phyloP scores from a whole-genome alignment of 2,888 invertebrate species.

The Troides helena region DNA sequence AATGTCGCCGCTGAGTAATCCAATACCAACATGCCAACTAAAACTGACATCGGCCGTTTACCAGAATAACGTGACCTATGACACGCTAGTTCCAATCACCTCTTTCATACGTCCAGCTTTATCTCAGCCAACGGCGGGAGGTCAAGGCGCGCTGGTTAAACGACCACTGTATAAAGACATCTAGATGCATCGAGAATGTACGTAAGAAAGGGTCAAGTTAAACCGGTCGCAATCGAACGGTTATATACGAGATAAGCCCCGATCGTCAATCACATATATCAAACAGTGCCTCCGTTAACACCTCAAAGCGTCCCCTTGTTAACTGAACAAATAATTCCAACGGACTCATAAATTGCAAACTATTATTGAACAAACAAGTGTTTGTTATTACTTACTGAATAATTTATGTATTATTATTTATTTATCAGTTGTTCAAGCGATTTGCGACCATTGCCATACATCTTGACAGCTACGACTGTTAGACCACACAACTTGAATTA shows the following conservation, averaged over 20 bases:
- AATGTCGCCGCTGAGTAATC: conserved; percentile 29
- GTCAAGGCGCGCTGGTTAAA: conserved; percentile 27
- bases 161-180: conserved; percentile 19
- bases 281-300: conserved; percentile 35
- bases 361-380: conserved; percentile 44
- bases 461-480: conserved; percentile 30
- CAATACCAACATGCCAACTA: conserved; percentile 31
- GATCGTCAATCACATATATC: conserved; percentile 36
- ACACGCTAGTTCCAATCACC: conserved; percentile 29
- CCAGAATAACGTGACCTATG: conserved; percentile 35
- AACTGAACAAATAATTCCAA: conserved; percentile 36
- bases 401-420: conserved; percentile 42
- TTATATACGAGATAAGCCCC: conserved; percentile 32
- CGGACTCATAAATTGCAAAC: conserved; percentile 33
- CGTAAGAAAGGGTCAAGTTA: not conserved
- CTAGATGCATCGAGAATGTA: not conserved
- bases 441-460: conserved; percentile 19
- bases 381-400: conserved; percentile 49
- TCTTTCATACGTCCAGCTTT: conserved; percentile 21
- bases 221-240: conserved; percentile 17
- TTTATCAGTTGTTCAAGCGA: conserved; percentile 18
- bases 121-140: conserved; percentile 20
- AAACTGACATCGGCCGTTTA: conserved; percentile 21
- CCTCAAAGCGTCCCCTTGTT: conserved; percentile 38
- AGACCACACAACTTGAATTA: conserved; percentile 14